These are phyloP conservation scores for Agrotis segetum DNA, from an alignment of 2,888 invertebrate genomes.

Conservation along the genomic window DNA sequence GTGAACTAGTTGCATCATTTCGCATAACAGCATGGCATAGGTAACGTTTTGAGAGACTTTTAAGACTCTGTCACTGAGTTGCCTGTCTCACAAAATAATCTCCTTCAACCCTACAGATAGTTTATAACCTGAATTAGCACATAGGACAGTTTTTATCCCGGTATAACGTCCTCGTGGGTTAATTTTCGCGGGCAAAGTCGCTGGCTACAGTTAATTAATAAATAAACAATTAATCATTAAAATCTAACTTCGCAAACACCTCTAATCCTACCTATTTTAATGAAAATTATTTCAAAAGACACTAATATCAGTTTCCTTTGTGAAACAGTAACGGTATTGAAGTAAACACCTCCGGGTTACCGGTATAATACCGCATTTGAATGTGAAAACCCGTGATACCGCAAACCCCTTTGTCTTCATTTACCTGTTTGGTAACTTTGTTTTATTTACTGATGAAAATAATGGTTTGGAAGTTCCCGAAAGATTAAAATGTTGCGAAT, in stretches of 20 bases:
- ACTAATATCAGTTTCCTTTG: constrained; percentile 27
- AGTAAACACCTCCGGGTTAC: constrained; percentile 22
- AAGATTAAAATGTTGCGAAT: not conserved
- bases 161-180: no score
- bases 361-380: constrained; percentile 34
- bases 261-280: constrained; percentile 7
- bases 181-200: not conserved
- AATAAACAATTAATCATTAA: not conserved
- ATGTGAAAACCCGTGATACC: constrained; percentile 31
- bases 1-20: no score
- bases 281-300: constrained; percentile 29
- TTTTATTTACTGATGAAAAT: constrained; percentile 6
- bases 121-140: no score
- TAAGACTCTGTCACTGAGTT: no score
- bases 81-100: no score
- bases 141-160: no score
- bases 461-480: not conserved
- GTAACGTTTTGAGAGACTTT: no score
- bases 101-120: no score
- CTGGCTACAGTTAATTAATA: no score
- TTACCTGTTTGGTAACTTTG: constrained; percentile 15
- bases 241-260: constrained; percentile 19
- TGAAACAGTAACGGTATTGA: not conserved
- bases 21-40: no score
- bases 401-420: constrained; percentile 31